Percentiles rank a stretch among this genome's conserved stretches.
These are phyloP conservation scores for Myodes glareolus DNA, from an alignment of 2,113 vertebrate species.

Conservation along the genomic window DNA sequence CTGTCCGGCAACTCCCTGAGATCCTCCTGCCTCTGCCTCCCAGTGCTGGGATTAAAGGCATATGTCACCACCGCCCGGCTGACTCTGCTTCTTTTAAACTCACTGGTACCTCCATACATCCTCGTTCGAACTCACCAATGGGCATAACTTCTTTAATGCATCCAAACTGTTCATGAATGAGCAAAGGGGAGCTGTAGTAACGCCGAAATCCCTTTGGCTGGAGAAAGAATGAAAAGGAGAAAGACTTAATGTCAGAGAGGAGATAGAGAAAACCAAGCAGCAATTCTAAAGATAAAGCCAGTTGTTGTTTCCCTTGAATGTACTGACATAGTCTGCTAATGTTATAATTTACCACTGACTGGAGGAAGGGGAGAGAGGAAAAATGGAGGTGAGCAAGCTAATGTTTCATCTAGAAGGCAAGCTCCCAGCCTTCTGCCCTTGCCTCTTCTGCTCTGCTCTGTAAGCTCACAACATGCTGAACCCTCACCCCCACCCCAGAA, in stretches of 20 bases:
- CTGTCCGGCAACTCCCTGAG: no score
- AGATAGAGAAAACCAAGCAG: background rate
- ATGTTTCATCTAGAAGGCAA: background rate
- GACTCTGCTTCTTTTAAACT: background rate
- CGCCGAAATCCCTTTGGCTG: slow-evolving; percentile 99
- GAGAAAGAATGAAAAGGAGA: slow-evolving; percentile 75
- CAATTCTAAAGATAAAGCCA: slow-evolving; percentile 44
- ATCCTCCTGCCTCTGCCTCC: no score
- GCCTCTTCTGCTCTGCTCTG: background rate
- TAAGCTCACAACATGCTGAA: background rate
- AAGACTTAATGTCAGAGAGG: background rate
- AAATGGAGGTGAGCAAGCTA: background rate
- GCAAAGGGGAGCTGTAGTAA: slow-evolving; percentile 97
- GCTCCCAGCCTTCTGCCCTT: no score
- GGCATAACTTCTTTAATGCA: slow-evolving; percentile 99
- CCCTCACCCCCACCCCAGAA: background rate
- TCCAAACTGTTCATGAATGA: slow-evolving; percentile 98
- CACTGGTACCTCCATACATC: background rate
- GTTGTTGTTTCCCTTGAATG: background rate
- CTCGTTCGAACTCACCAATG: slow-evolving; percentile 91
- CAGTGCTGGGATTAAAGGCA: no score
- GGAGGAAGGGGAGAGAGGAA: background rate
- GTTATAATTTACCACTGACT: background rate
- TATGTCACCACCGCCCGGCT: fast-evolving
- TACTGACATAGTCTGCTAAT: background rate